Percentiles rank a stretch among this genome's conserved stretches.
These are phyloP conservation scores for Troides aeacus DNA, from an alignment of 2,888 invertebrate genomes.

Conservation along the genomic window DNA sequence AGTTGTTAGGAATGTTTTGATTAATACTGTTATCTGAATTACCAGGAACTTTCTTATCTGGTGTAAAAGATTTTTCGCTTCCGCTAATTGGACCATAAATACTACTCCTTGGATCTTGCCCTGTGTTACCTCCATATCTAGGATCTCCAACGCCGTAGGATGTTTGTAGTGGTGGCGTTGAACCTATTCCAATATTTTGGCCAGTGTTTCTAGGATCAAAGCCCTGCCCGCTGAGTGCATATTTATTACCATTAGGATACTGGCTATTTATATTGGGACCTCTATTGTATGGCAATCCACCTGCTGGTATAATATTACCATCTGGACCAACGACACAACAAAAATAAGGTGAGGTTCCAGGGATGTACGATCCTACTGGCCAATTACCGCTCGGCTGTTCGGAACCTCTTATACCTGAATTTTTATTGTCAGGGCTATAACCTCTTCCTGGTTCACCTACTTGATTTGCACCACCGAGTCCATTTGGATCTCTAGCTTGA, in stretches of 20 bases:
- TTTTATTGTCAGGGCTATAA: constrained; percentile 14
- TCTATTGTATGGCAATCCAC: constrained; percentile 6
- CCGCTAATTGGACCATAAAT: constrained; percentile 2
- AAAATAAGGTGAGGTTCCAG: constrained; percentile 24
- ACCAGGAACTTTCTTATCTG: background rate
- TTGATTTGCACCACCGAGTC: constrained; percentile 9
- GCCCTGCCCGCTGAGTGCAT: constrained; percentile 3
- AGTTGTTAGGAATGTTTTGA: constrained; percentile 8
- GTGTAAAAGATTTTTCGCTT: background rate
- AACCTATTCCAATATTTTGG: constrained; percentile 3
- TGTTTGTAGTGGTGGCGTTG: constrained; percentile 1
- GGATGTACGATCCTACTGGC: constrained; percentile 11
- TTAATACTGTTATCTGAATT: constrained; percentile 2
- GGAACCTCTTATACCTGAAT: background rate
- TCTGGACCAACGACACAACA: constrained; percentile 25
- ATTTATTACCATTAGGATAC: constrained; percentile 16
- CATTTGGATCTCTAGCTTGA: constrained; percentile 11
- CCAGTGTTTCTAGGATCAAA: constrained; percentile 2
- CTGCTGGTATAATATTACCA: constrained; percentile 20
- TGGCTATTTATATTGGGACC: background rate
- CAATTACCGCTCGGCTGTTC: constrained; percentile 16
- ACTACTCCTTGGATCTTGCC: constrained; percentile 8
- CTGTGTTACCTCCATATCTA: constrained; percentile 2
- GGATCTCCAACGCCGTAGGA: background rate
- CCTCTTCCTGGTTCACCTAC: constrained; percentile 4